Conservation (phyloP, 2,113 vertebrate genomes). For the Fregata magnificens region DNA sequence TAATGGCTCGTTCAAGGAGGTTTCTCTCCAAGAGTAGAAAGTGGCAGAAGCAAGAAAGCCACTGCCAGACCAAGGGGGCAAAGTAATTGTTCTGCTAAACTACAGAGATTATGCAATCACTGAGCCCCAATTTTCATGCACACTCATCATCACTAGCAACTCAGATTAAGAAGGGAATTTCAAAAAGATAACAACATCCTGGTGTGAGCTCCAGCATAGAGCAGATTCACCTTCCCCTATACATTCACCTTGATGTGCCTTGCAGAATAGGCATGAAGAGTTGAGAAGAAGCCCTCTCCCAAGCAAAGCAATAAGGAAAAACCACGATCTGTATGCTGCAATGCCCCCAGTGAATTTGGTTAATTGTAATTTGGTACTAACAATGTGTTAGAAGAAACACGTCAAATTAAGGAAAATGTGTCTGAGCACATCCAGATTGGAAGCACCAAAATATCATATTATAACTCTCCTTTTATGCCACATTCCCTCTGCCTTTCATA, state of each 20-base stretch:
- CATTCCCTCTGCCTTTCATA: background rate
- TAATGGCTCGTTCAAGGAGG: background rate
- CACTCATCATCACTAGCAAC: background rate
- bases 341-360: background rate
- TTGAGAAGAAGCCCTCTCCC: background rate
- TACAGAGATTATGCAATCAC: background rate
- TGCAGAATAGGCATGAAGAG: background rate
- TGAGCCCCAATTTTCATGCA: background rate
- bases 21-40: background rate
- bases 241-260: background rate
- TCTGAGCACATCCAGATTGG: background rate
- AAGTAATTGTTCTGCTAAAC: background rate
- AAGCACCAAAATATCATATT: background rate
- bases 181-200: background rate
- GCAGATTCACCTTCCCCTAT: background rate
- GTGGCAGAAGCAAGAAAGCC: background rate
- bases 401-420: background rate
- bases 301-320: background rate
- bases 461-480: background rate
- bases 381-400: background rate
- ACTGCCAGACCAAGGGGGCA: background rate
- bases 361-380: background rate
- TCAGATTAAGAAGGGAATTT: background rate
- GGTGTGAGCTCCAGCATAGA: background rate
- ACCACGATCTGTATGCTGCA: rapidly evolving